These are phyloP conservation scores for Solea senegalensis DNA, from an alignment of 2,113 vertebrate species.

Conservation along the genomic window DNA sequence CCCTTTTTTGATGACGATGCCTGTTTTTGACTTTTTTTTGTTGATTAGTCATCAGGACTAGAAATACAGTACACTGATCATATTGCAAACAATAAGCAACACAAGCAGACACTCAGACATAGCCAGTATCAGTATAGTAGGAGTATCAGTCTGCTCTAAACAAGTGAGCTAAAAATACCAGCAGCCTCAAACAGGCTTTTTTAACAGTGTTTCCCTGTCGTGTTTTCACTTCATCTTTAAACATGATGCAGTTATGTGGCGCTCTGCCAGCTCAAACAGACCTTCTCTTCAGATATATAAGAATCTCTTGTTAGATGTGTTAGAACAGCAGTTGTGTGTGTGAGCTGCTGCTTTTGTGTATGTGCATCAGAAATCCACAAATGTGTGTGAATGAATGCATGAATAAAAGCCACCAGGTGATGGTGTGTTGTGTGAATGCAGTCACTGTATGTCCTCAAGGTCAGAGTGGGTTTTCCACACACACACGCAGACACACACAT, in stretches of 20 bases:
- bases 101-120: too few species aligned
- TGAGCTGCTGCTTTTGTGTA: conserved; percentile 30
- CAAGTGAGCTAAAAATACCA: conserved; percentile 58
- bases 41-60: too few species aligned
- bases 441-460: conserved; percentile 59
- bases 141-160: conserved; percentile 27
- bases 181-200: conserved; percentile 33
- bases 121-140: too few species aligned
- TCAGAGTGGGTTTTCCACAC: conserved; percentile 17
- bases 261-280: conserved; percentile 54
- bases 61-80: too few species aligned
- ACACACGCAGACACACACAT: background rate
- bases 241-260: conserved; percentile 61
- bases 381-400: conserved; percentile 51
- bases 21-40: too few species aligned
- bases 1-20: too few species aligned
- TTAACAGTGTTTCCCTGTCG: conserved; percentile 45
- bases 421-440: conserved; percentile 34
- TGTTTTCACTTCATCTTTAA: conserved; percentile 60
- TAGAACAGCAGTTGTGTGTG: conserved; percentile 13
- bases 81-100: too few species aligned
- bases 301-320: conserved; percentile 34
- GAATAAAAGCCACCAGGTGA: conserved; percentile 43
- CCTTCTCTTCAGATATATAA: conserved; percentile 39
- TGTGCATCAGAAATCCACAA: conserved; percentile 2